Base-by-base conservation (phyloP, 2,888 invertebrate species). In the Diaphora mendica region DNA sequence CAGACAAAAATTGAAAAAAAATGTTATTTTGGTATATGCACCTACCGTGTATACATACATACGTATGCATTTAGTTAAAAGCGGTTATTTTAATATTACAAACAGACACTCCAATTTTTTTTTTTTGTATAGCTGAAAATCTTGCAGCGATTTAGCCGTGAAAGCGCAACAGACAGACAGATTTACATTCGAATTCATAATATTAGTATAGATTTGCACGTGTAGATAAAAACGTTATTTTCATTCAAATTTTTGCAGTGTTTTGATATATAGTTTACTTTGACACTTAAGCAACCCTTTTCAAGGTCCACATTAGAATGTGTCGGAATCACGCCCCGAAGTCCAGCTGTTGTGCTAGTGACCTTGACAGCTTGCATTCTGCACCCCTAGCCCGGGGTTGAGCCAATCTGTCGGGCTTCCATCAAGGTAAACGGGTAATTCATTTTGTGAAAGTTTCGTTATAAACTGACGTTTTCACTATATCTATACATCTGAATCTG, bases 291-390 rank as follows among this genome's bases (percentile, higher is more conserved):
- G 15, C 11, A 13, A 26, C 5, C 26, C 4, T 26, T 4, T 30
- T 30, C 1, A 67, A 67, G 44, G 44, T 67, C 30, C 7, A 30
- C 59, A 30, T 67, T 67, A 30, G 30, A 26, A 44, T 44, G 26
- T 30, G 44, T 67, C n/a, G 11, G 8, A 44, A 67, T 67, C 44
- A 20, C 66, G 44, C 66, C 44, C 20, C 30, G 66, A 44, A 4
- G 66, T 44, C 30, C 66, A 67, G 44, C 42, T 67, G 66, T 67
- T 44, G 11, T 7, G 44, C 30, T 9, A 26, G 66, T 42, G 66
- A 67, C 66, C 66, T 66, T 44, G 42, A 17, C 30, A 44, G 66
- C 30, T 67, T 67, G 44, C 66, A 44, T 44, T 48, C 20, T 59
- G 42, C 42, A 44, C 66, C 66, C 30, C 66, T 67, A 30, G 20